A percentile compares a stretch with the other conserved stretches of the same genome.
Evolutionary conservation across 1,140 invertebrate genomes (phyloP).

Genomic region (Hesperophylax magnus): DNA sequence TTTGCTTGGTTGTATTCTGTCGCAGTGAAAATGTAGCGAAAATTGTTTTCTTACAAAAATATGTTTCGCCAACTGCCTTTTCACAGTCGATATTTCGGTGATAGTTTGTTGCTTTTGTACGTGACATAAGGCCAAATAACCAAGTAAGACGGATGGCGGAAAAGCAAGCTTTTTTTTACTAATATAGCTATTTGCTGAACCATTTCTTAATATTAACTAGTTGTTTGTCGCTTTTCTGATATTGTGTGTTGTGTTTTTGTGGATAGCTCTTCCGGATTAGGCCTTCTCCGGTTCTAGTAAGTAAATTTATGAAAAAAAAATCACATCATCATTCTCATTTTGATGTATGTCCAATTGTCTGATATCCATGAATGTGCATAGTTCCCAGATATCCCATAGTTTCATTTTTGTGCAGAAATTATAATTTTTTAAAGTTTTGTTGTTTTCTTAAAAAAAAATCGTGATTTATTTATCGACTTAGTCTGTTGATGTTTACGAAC

Average conservation of each 20-base stretch:
- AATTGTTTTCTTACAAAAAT: no score
- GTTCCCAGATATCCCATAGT: no score
- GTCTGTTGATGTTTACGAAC: no score
- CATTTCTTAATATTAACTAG: slow-evolving; percentile 9
- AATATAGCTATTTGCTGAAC: neutral
- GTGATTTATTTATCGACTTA: no score
- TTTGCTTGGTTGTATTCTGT: no score
- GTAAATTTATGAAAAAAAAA: slow-evolving; percentile 72
- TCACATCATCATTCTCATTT: slow-evolving; percentile 26
- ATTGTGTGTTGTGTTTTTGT: slow-evolving; percentile 69
- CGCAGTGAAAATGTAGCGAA: no score
- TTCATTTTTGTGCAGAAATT: no score
- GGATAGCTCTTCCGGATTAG: slow-evolving; percentile 96
- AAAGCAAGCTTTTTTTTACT: neutral
- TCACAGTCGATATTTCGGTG: neutral
- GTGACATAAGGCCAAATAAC: neutral
- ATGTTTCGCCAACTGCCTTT: no score
- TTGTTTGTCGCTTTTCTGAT: slow-evolving; percentile 54
- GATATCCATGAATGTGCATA: no score
- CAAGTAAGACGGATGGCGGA: neutral
- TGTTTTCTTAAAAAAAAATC: no score
- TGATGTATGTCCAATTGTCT: neutral
- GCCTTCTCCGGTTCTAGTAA: slow-evolving; percentile 96
- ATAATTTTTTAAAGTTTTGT: no score
- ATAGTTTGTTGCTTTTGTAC: neutral